phyloP scores from a whole-genome alignment of 1,140 invertebrate genomes.

The Bombyx mandarina region DNA sequence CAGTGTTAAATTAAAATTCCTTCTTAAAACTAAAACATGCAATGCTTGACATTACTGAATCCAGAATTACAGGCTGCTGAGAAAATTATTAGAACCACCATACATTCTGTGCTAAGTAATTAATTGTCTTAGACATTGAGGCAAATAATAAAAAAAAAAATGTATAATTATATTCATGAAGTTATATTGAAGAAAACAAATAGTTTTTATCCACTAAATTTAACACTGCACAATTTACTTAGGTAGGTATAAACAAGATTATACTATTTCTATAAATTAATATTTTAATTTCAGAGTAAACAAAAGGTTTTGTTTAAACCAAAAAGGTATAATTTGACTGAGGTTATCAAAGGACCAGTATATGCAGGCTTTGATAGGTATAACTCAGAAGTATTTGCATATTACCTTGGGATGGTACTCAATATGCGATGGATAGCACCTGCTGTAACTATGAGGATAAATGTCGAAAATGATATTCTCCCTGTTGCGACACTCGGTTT shows the following conservation, averaged over 20 bases:
- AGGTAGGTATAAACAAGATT: too few relatives aligned
- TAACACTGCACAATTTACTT: too few relatives aligned
- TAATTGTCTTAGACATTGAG: too few relatives aligned
- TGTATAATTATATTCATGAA: too few relatives aligned
- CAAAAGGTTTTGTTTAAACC: constrained; percentile 92
- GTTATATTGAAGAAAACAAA: neutral
- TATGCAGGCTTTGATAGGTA: constrained; percentile 93
- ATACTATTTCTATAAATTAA: constrained; percentile 1
- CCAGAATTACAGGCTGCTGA: too few relatives aligned
- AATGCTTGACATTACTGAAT: too few relatives aligned
- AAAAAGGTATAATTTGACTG: constrained; percentile 84
- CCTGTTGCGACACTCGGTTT: constrained; percentile 78
- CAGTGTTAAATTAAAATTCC: too few relatives aligned
- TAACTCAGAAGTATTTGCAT: constrained; percentile 95
- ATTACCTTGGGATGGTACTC: constrained; percentile 87
- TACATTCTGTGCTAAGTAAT: too few relatives aligned
- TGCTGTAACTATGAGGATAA: constrained; percentile 82
- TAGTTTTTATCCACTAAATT: too few relatives aligned
- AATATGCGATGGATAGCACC: constrained; percentile 85
- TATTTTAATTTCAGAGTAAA: constrained; percentile 70
- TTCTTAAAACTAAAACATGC: too few relatives aligned
- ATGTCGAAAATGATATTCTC: constrained; percentile 81
- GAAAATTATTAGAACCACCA: too few relatives aligned
- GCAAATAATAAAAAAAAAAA: too few relatives aligned
- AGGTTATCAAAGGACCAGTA: constrained; percentile 83